Conservation (phyloP, 2,113 vertebrate species). For the Psophia crepitans region DNA sequence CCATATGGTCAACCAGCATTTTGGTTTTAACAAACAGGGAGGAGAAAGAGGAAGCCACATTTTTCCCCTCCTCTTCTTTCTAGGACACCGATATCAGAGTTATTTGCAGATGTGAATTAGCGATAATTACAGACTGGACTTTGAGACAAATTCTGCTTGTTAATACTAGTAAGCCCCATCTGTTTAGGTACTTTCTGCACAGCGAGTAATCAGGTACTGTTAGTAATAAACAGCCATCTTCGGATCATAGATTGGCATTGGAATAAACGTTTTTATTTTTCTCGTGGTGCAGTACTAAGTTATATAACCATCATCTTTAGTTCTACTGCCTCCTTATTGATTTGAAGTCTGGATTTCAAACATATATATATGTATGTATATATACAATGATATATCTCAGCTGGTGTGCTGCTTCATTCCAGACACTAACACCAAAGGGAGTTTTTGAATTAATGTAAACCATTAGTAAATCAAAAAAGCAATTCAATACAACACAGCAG, state of each 20-base stretch:
- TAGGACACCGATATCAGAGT: background rate
- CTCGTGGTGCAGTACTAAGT: background rate
- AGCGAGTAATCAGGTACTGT: background rate
- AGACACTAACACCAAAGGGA: conserved; percentile 6
- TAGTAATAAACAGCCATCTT: background rate
- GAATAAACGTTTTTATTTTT: background rate
- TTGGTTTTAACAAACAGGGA: background rate
- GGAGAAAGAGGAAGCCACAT: background rate
- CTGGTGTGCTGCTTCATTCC: background rate
- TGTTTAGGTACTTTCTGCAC: background rate
- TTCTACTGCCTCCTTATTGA: background rate
- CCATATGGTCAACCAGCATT: background rate
- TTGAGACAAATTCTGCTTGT: background rate
- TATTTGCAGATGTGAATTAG: background rate
- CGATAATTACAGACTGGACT: background rate
- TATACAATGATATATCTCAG: background rate
- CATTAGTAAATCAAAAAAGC: conserved; percentile 52
- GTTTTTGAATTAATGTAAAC: conserved; percentile 41
- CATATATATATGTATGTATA: background rate
- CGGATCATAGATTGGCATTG: background rate
- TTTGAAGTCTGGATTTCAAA: background rate
- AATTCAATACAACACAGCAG: conserved; percentile 27
- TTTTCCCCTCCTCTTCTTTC: background rate
- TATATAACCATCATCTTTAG: background rate
- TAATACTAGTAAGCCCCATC: background rate